Conservation (phyloP, 2,797 vertebrate species). For the Carduelis carduelis region DNA sequence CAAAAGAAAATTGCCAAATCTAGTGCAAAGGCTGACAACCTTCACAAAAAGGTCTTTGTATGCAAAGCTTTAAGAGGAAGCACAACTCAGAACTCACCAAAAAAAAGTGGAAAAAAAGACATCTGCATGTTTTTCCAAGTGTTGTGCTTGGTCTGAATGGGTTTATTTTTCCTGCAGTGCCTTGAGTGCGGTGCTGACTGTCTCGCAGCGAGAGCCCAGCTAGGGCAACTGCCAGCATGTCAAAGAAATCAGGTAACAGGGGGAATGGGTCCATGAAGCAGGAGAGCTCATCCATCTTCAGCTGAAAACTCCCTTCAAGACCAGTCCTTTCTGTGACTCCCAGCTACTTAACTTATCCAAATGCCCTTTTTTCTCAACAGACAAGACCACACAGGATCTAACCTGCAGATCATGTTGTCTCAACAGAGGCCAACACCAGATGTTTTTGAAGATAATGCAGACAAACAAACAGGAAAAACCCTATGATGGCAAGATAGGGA, state of each 20-base stretch:
- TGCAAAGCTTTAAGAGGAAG: constrained; percentile 18
- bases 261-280: constrained; percentile 1
- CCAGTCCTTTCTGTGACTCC: neutral
- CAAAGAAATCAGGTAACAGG: constrained; percentile 35
- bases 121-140: constrained; percentile 33
- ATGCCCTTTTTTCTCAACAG: neutral
- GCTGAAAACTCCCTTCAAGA: constrained; percentile 1
- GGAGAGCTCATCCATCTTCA: constrained; percentile 69
- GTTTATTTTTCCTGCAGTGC: constrained; percentile 68
- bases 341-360: constrained; percentile 51
- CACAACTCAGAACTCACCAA: neutral
- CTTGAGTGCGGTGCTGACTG: neutral
- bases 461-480: constrained; percentile 29
- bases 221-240: constrained; percentile 11
- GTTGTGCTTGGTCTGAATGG: constrained; percentile 38
- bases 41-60: constrained; percentile 15
- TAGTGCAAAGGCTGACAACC: neutral
- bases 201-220: constrained; percentile 35
- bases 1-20: constrained; percentile 23
- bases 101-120: neutral
- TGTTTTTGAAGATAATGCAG: neutral
- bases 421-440: neutral
- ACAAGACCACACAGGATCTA: constrained; percentile 37
- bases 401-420: neutral
- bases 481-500: neutral